phyloP scores from a whole-genome alignment of 2,797 vertebrate genomes.

The Microtus obscurus region DNA sequence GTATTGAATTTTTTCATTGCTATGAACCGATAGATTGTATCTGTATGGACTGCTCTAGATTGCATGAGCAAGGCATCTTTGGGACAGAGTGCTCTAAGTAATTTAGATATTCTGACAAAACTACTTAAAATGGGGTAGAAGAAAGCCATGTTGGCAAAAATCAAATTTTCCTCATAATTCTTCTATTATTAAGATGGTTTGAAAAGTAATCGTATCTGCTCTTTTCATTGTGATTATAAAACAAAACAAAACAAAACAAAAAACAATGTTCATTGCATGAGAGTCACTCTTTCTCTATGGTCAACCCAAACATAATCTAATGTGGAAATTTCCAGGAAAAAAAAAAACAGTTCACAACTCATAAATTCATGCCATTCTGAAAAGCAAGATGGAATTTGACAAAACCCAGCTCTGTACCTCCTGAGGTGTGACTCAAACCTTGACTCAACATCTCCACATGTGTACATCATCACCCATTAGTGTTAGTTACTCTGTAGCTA shows the following conservation, averaged over 20 bases:
- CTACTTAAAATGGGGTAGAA: neutral
- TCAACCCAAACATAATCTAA: neutral
- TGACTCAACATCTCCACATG: neutral
- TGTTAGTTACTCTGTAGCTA: no score
- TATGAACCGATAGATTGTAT: neutral
- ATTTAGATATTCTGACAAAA: constrained; percentile 6
- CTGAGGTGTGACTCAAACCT: neutral
- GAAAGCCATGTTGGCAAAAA: neutral
- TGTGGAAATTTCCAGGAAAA: neutral
- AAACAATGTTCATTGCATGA: neutral
- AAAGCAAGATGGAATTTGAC: neutral
- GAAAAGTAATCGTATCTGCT: neutral
- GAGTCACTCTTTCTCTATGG: neutral
- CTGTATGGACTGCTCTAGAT: neutral
- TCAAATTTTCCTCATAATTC: constrained; percentile 6
- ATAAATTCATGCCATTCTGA: neutral
- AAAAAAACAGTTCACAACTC: neutral
- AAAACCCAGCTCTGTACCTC: neutral
- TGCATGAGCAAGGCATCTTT: neutral
- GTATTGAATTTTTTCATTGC: neutral
- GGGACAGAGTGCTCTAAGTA: neutral
- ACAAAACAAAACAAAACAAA: neutral
- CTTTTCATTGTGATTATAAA: neutral
- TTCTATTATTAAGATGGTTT: constrained; percentile 36
- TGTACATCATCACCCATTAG: fast-evolving